A percentile compares a stretch with the other conserved stretches of the same genome.
Conservation (phyloP, 2,888 invertebrate genomes). For the Psococerastis gibbosa region DNA sequence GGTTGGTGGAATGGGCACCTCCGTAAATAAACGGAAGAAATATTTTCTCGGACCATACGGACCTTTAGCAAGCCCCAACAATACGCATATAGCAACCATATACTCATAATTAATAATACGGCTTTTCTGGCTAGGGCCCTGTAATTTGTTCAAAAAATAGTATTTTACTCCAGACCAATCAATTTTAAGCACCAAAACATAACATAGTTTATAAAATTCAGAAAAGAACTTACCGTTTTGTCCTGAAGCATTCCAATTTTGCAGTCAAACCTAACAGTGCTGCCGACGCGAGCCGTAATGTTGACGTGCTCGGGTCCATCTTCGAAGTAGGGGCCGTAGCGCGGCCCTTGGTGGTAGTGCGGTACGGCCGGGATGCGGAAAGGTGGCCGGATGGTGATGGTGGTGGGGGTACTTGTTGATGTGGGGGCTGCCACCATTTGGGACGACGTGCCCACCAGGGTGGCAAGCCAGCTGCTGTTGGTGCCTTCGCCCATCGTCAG, state of each 20-base stretch:
- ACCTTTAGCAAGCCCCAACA: no score
- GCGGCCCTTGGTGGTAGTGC: constrained; percentile 16
- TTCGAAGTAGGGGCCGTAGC: constrained; percentile 35
- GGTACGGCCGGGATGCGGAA: constrained; percentile 12
- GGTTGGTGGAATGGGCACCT: no score
- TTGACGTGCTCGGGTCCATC: constrained; percentile 35
- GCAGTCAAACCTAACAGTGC: constrained; percentile 36
- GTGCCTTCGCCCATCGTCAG: background rate
- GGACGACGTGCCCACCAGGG: background rate
- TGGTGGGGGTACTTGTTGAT: constrained; percentile 10
- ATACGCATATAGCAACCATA: no score
- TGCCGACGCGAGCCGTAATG: constrained; percentile 36
- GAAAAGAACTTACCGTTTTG: constrained; percentile 33
- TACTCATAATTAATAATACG: no score
- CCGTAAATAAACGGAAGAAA: no score
- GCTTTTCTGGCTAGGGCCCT: no score
- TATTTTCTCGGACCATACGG: no score
- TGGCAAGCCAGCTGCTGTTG: background rate
- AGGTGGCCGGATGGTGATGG: constrained; percentile 13
- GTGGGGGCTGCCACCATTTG: constrained; percentile 7
- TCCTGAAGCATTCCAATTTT: constrained; percentile 38
- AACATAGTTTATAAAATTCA: no score
- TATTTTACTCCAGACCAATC: no score
- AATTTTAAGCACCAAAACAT: no score
- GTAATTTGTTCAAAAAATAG: no score